These are phyloP conservation scores for Chiroxiphia lanceolata DNA, from an alignment of 2,797 vertebrate genomes.

Conservation along the genomic window DNA sequence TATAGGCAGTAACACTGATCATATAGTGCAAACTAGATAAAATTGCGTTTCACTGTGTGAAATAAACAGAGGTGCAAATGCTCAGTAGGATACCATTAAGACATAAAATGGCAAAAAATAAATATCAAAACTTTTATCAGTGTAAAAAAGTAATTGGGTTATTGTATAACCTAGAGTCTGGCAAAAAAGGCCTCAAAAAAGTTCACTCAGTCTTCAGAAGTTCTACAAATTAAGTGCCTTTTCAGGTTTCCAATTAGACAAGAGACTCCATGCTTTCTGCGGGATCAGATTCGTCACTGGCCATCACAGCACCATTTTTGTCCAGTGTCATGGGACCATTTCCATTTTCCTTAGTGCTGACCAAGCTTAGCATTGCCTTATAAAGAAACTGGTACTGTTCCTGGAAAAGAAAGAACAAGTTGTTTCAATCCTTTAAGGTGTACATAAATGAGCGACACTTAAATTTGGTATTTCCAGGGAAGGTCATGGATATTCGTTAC, in stretches of 20 bases:
- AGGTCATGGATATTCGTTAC: neutral
- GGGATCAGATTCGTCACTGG: constrained; percentile 90
- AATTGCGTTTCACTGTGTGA: constrained; percentile 87
- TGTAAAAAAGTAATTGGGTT: constrained; percentile 99
- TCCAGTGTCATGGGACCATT: constrained; percentile 82
- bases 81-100: constrained; percentile 99
- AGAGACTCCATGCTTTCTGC: constrained; percentile 94
- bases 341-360: constrained; percentile 89
- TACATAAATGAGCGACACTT: neutral
- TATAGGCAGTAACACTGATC: constrained; percentile 99
- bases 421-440: neutral
- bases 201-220: constrained; percentile 89
- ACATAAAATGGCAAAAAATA: constrained; percentile 99
- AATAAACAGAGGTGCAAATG: constrained; percentile 92
- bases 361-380: constrained; percentile 92
- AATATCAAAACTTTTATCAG: constrained; percentile 99
- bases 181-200: constrained; percentile 99
- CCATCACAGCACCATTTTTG: constrained; percentile 85
- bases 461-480: neutral
- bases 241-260: constrained; percentile 80
- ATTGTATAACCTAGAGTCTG: constrained; percentile 98
- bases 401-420: constrained; percentile 73
- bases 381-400: constrained; percentile 95
- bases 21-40: constrained; percentile 97
- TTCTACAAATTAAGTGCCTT: constrained; percentile 90